Base-by-base conservation (phyloP, 1,140 invertebrate species). In the Araneus ventricosus region DNA sequence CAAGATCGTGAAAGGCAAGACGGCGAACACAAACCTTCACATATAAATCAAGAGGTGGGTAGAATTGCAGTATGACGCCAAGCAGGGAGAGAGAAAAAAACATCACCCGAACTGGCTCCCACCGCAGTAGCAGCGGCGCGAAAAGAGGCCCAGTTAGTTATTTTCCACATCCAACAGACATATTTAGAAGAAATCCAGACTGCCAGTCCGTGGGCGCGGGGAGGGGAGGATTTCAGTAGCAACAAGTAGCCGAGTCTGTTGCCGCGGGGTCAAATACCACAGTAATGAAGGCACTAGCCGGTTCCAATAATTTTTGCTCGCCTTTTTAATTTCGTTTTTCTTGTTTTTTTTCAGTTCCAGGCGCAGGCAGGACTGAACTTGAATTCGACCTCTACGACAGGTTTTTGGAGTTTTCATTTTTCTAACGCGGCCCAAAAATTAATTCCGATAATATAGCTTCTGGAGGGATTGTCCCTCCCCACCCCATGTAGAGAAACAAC, bases 201-300 rank as follows among this genome's bases (percentile, higher is more conserved):
- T 30, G 82, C 39, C 39, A 85, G 39, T 24, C 41, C 39, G 80
- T 82, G 41, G 80, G 39, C 80, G 41, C 8, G 27, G 63, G 63
- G 67, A 8, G 63, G 39, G 63, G 45, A 39, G 34, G 85, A 22
- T 45, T 87, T 37, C 87, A 70, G 61, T 41, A 57, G 61, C 57
- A 90, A 34, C 88, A 57, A 90, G 88, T 90, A 90, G 88, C 88
- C 57, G 30, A 24, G 52, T 61, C 70, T 34, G 67, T 79, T 80
- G 27, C 45, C 39, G 39, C 27, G 41, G 88, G 88, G 45, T 90
- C 88, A 59, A 90, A 90, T 90, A 80, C 88, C 88, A 80, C 75
- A 90, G 75, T 90, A 90, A 90, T 90, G 88, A 90, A 90, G 34
- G 88, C 70, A 67, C 88, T 80, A 90, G 61, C 88, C 88, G 88